These are phyloP conservation scores for Rugalucina vietnamica DNA, from an alignment of 2,888 invertebrate species.

Conservation along the genomic window DNA sequence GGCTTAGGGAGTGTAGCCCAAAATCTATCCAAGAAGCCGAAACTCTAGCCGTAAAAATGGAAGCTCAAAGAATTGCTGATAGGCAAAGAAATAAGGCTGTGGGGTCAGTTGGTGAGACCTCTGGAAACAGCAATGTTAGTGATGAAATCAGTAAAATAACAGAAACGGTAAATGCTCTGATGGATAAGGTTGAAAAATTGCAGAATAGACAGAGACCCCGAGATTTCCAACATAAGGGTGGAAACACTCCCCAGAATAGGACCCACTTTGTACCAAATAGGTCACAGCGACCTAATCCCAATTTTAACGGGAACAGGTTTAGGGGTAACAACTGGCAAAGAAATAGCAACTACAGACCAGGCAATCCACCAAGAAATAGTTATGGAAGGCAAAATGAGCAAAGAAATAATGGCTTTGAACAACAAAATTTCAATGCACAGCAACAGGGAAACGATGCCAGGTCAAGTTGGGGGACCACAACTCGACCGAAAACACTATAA, in stretches of 20 bases:
- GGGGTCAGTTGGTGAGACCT: background rate
- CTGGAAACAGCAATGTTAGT: background rate
- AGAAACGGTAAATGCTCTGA: background rate
- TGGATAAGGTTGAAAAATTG: background rate
- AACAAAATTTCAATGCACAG: no score
- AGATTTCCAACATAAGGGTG: background rate
- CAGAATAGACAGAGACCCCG: background rate
- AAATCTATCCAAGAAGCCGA: conserved; percentile 45
- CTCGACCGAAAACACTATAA: background rate
- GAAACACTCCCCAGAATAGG: background rate
- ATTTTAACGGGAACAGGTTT: background rate
- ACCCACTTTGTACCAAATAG: background rate
- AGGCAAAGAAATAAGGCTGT: conserved; percentile 23
- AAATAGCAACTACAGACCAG: background rate
- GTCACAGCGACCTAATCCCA: background rate
- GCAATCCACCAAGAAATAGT: no score
- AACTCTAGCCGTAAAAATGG: conserved; percentile 36
- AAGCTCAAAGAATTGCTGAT: conserved; percentile 44
- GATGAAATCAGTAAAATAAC: background rate
- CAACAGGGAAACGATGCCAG: conserved; percentile 20
- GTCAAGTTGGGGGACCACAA: conserved; percentile 28
- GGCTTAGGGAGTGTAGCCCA: conserved; percentile 29
- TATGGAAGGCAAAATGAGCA: background rate
- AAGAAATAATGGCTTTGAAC: background rate
- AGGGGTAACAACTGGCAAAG: background rate